Base-by-base conservation (phyloP, 2,797 vertebrate genomes). In the Steatocranus sp. region DNA sequence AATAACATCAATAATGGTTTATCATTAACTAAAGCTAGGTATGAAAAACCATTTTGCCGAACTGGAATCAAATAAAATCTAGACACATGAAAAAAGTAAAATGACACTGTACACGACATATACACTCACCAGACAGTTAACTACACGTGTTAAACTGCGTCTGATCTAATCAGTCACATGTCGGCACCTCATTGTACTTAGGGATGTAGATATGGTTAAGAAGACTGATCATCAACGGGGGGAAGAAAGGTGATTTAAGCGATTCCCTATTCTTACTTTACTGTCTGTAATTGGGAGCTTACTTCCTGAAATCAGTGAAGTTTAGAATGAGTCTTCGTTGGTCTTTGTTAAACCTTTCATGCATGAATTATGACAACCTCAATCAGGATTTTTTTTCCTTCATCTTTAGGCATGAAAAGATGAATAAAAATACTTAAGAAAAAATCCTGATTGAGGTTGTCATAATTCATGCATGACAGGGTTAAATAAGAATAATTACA, bases 221-320 rank as follows among this genome's bases (percentile, higher is more conserved):
- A 56, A 56, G 54, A 32, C 54, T 56, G 54, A 56, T 56, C 27
- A 56, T 56, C 54, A 56, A 18, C 0, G 8, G 53, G 53, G 53
- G 53, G 14, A 56, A 56, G 27, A 56, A 56, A 56, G 15, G 54
- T 58, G 54, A 58, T 58, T 58, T 58, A 32, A 58, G 27, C 1
- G 9, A 32, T 58, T 58, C 27, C 27, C 0, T 58, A 58, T 11
- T 58, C 32, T 32, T 58, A 1, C 54, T 18, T 58, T 58, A 58
- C 54, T 32, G 27, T 18, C 27, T 32, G 15, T 58, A 58, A 58
- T 0, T 58, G 27, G 27, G 54, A 58, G 0, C 0, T 18, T 32
- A 58, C 54, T 11, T 58, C 3, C 27, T 11, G 54, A 58, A 58
- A 58, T 32, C 27, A 58, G 5, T 58, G 27, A 58, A 56, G 27